Conservation (phyloP, 2,888 invertebrate genomes). For the Phlogophora meticulosa region DNA sequence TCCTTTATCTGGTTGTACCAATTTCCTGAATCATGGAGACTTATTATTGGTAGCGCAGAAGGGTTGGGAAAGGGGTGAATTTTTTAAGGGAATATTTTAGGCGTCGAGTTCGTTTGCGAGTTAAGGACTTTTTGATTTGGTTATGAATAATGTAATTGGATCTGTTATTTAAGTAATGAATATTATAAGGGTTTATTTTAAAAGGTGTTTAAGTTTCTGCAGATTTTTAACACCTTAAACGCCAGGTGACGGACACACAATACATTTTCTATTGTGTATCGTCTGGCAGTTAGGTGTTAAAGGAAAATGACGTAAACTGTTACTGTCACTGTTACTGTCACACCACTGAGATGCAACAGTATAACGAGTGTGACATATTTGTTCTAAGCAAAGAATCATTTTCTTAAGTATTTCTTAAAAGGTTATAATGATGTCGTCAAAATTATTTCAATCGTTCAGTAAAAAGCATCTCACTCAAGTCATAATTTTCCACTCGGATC, state of each 20-base stretch:
- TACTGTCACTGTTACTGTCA: no score
- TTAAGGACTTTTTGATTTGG: conserved; percentile 23
- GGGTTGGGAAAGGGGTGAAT: conserved; percentile 33
- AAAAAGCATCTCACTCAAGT: conserved; percentile 14
- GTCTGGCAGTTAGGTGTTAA: no score
- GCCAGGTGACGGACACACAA: no score
- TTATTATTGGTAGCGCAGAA: conserved; percentile 61
- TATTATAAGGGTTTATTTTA: background rate
- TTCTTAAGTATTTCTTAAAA: no score
- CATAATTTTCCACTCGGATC: conserved; percentile 22
- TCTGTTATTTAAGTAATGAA: conserved; percentile 16
- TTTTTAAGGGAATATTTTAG: conserved; percentile 30
- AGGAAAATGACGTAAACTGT: no score
- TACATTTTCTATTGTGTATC: no score
- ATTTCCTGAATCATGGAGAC: conserved; percentile 63
- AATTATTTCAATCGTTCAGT: background rate
- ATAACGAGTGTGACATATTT: no score
- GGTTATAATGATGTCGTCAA: background rate
- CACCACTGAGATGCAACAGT: no score
- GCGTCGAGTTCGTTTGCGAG: conserved; percentile 28
- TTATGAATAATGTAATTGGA: conserved; percentile 23
- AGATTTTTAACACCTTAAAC: no score
- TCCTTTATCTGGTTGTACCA: conserved; percentile 64
- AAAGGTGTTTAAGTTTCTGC: background rate
- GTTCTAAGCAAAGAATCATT: no score